A percentile compares a stretch with the other conserved stretches of the same genome.
Conservation (phyloP, 1,140 invertebrate genomes). For the Lordiphosa stackelbergi region DNA sequence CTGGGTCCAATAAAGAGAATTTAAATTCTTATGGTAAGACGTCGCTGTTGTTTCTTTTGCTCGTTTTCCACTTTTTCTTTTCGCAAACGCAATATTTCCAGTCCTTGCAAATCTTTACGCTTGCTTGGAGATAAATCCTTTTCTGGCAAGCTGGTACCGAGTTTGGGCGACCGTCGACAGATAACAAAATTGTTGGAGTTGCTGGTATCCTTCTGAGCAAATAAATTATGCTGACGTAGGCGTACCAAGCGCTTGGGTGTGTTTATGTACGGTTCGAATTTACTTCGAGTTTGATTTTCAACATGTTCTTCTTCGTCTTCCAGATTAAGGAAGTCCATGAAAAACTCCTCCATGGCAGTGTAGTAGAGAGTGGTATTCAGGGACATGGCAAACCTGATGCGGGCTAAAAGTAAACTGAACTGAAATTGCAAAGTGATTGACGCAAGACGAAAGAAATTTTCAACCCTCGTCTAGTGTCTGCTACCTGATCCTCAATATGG, state of each 20-base stretch:
- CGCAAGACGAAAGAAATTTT: constrained; percentile 13
- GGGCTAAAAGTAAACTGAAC: constrained; percentile 41
- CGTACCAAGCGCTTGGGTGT: constrained; percentile 47
- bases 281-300: not conserved
- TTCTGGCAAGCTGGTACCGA: not conserved
- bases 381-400: constrained; percentile 58
- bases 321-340: constrained; percentile 37
- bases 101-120: constrained; percentile 7
- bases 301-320: constrained; percentile 7
- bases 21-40: constrained; percentile 40
- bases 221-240: constrained; percentile 49
- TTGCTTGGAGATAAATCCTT: constrained; percentile 19
- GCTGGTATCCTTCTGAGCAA: constrained; percentile 12
- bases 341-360: constrained; percentile 50
- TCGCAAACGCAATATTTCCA: constrained; percentile 17
- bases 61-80: constrained; percentile 27
- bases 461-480: constrained; percentile 3
- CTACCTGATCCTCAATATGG: constrained; percentile 3
- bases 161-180: constrained; percentile 24
- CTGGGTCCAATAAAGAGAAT: not conserved
- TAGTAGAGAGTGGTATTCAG: constrained; percentile 48
- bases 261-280: constrained; percentile 4
- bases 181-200: constrained; percentile 36
- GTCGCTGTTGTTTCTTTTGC: constrained; percentile 16
- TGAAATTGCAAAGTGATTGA: constrained; percentile 39